phyloP scores from a whole-genome alignment of 2,888 invertebrate species.

The Cordilura impudica region DNA sequence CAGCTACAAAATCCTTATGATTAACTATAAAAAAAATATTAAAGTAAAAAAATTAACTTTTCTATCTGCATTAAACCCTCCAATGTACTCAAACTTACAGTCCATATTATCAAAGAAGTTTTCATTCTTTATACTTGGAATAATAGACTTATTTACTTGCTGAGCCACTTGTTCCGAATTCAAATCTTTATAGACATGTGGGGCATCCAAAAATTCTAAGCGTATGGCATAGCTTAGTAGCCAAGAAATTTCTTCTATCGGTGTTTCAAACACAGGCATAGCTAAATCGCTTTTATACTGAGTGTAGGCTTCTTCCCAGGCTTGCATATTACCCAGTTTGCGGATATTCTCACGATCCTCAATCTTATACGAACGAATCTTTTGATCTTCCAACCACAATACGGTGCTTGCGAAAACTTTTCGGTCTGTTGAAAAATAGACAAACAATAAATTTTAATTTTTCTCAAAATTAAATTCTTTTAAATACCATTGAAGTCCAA shows the following conservation, averaged over 20 bases:
- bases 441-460: no score
- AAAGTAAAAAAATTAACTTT: constrained; percentile 5
- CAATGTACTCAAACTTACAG: constrained; percentile 81
- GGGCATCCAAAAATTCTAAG: no score
- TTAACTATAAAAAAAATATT: constrained; percentile 81
- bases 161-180: constrained; percentile 80
- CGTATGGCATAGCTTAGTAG: no score
- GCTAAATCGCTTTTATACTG: constrained; percentile 87
- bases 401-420: constrained; percentile 88
- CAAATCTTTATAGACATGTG: no score
- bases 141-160: constrained; percentile 80
- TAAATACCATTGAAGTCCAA: constrained; percentile 85
- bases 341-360: constrained; percentile 88
- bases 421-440: no score
- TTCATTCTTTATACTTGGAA: constrained; percentile 86
- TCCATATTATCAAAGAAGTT: constrained; percentile 92
- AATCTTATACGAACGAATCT: constrained; percentile 91
- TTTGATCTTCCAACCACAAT: constrained; percentile 94
- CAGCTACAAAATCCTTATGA: constrained; percentile 88
- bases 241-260: no score
- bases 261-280: no score
- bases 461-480: no score
- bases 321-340: constrained; percentile 81
- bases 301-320: constrained; percentile 86
- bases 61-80: no score